Percentiles rank a stretch among this genome's conserved stretches.
Evolutionary conservation across 2,113 vertebrate genomes (phyloP).

Genomic region (Phrynocephalus versicolor): DNA sequence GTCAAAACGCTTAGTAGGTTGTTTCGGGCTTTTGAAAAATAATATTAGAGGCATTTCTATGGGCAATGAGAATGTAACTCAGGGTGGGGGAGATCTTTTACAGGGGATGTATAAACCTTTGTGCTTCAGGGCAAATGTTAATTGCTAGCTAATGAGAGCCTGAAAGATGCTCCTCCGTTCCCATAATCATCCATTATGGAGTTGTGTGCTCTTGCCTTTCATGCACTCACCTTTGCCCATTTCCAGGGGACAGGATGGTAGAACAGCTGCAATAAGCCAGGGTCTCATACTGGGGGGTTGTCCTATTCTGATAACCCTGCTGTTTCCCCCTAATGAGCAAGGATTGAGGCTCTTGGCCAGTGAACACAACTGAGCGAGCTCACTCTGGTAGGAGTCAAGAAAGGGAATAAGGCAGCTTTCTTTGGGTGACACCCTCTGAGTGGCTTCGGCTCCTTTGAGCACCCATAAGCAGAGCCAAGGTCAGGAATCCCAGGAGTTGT

Average conservation of each 20-base stretch:
- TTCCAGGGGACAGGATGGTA: not conserved
- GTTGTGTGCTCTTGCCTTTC: slow-evolving; percentile 3
- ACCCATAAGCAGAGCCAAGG: not conserved
- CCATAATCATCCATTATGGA: not conserved
- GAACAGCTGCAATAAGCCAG: not conserved
- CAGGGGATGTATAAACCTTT: not conserved
- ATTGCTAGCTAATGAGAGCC: slow-evolving; percentile 15
- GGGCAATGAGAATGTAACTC: not conserved
- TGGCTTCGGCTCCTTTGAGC: not conserved
- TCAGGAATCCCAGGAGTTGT: not conserved
- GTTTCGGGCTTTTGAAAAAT: not conserved
- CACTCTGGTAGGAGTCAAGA: not conserved
- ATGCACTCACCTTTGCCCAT: not conserved
- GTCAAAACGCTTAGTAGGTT: not conserved
- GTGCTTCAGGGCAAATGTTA: slow-evolving; percentile 9
- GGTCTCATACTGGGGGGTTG: not conserved
- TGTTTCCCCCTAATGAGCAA: not conserved
- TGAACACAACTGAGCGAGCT: not conserved
- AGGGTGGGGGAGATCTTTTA: not conserved
- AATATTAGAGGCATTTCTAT: slow-evolving; percentile 1
- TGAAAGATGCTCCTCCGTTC: not conserved
- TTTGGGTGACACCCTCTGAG: too few species aligned
- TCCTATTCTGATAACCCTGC: not conserved
- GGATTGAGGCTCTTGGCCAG: not conserved
- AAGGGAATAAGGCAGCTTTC: not conserved